Base-by-base conservation (phyloP, 2,797 vertebrate species). In the Benthosema pterotum region DNA sequence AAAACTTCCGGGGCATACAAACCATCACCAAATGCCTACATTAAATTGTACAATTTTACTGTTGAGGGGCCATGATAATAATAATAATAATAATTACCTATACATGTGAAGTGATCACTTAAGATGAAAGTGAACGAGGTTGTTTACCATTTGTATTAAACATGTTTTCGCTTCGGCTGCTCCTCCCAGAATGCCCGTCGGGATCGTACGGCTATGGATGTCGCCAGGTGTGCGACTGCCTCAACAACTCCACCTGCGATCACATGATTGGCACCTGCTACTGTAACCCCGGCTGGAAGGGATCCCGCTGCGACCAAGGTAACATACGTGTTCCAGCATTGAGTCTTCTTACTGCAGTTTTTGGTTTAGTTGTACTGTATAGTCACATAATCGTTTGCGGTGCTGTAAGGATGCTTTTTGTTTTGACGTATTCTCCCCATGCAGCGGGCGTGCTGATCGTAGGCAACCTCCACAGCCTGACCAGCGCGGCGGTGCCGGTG, bases 221-320 rank as follows among this genome's bases (percentile, higher is more conserved):
- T 77, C 95, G 95, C 15, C 97, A 98, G 86, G 92, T 96, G 66
- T 99, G 97, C 45, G 96, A 98, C 78, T 99, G 97, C 75, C 90
- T 98, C 2, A 97, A 99, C 80, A 99, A 98, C 83, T 96, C 97
- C 60, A 98, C 95, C 16, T 99, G 97, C 38, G 96, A 98, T 87
- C 95, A 98, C 88, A 96, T 98, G 88, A 99, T 95, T 0, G 97
- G 97, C 8, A 97, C 95, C 0, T 99, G 97, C 72, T 98, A 98
- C 87, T 99, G 97, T 78, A 97, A 90, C 82, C 95, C 96, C 0
- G 96, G 97, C 60, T 99, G 97, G 97, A 99, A 95, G 68, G 97
- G 97, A 3, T 84, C 93, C 16, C 92, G 96, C 15, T 99, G 97
- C 83, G 97, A 98, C 71, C 96, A 98, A 94, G 96, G 97, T 98